phyloP scores from a whole-genome alignment of 2,888 invertebrate genomes.

The Andrena bicolor region DNA sequence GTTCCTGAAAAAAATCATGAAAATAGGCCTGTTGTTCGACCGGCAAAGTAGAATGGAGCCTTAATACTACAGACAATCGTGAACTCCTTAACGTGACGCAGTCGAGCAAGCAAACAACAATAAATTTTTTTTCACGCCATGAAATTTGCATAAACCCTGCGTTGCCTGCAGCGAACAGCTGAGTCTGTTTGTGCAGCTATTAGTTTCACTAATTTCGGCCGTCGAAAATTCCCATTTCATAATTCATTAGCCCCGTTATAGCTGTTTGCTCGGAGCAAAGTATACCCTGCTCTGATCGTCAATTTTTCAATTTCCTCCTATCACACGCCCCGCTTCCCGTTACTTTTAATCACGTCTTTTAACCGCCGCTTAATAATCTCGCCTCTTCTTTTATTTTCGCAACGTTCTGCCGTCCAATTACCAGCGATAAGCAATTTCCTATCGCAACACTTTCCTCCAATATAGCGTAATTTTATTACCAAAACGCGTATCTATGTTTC shows the following conservation, averaged over 20 bases:
- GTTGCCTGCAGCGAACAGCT: background rate
- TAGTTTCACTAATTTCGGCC: constrained; percentile 8
- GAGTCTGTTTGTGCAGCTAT: constrained; percentile 9
- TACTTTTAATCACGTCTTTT: constrained; percentile 22
- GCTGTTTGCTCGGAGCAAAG: background rate
- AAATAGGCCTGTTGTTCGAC: too few relatives aligned
- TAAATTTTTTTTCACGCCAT: background rate
- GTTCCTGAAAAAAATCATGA: too few relatives aligned
- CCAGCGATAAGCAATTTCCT: constrained; percentile 54
- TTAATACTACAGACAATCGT: too few relatives aligned
- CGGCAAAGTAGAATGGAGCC: too few relatives aligned
- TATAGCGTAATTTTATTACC: constrained; percentile 65
- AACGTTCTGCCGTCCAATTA: constrained; percentile 36
- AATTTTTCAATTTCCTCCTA: constrained; percentile 27
- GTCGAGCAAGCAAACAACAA: background rate
- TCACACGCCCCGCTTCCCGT: background rate
- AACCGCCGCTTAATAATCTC: background rate
- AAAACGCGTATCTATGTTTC: constrained; percentile 44
- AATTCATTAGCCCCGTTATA: constrained; percentile 27
- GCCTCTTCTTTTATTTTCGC: constrained; percentile 9
- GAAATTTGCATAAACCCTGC: background rate
- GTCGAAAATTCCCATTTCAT: constrained; percentile 16
- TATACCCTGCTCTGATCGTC: background rate
- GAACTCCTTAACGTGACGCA: background rate
- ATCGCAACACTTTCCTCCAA: constrained; percentile 43